phyloP scores from a whole-genome alignment of 1,140 invertebrate genomes.

The Drosophila takahashii region DNA sequence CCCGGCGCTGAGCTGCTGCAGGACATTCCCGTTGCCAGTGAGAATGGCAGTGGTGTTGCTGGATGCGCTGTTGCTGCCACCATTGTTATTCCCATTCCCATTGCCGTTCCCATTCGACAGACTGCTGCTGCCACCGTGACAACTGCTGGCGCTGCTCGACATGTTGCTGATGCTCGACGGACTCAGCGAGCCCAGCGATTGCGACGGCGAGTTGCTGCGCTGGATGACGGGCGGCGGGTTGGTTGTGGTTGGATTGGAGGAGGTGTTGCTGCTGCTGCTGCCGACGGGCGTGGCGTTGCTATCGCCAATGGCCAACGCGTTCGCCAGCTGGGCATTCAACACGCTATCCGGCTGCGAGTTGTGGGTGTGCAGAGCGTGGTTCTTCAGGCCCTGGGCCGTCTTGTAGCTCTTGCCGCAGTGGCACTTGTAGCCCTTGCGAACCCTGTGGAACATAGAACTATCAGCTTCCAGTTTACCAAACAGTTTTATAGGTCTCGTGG shows the following conservation, averaged over 20 bases:
- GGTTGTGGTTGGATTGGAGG: slow-evolving; percentile 28
- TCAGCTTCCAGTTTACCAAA: slow-evolving; percentile 1
- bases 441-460: slow-evolving; percentile 85
- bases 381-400: slow-evolving; percentile 90
- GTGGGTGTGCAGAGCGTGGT: slow-evolving; percentile 88
- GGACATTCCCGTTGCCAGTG: slow-evolving; percentile 48
- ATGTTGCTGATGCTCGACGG: slow-evolving; percentile 84
- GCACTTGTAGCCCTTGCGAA: slow-evolving; percentile 91
- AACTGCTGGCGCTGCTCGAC: slow-evolving; percentile 81
- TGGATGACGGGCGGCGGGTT: slow-evolving; percentile 48
- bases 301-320: slow-evolving; percentile 30
- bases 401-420: slow-evolving; percentile 94
- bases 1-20: slow-evolving; percentile 70
- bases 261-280: slow-evolving; percentile 16
- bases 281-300: slow-evolving; percentile 11
- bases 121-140: slow-evolving; percentile 69
- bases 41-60: slow-evolving; percentile 35
- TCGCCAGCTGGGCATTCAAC: slow-evolving; percentile 68
- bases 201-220: slow-evolving; percentile 80
- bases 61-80: slow-evolving; percentile 4
- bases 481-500: not conserved
- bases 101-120: slow-evolving; percentile 43
- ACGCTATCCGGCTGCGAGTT: slow-evolving; percentile 82
- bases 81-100: slow-evolving; percentile 4
- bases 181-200: slow-evolving; percentile 81